Evolutionary conservation across 64 coral and sea anemone genomes (phyloP), one percentile per base, ranked within the genome.

Genomic region (Montipora capricornis): DNA sequence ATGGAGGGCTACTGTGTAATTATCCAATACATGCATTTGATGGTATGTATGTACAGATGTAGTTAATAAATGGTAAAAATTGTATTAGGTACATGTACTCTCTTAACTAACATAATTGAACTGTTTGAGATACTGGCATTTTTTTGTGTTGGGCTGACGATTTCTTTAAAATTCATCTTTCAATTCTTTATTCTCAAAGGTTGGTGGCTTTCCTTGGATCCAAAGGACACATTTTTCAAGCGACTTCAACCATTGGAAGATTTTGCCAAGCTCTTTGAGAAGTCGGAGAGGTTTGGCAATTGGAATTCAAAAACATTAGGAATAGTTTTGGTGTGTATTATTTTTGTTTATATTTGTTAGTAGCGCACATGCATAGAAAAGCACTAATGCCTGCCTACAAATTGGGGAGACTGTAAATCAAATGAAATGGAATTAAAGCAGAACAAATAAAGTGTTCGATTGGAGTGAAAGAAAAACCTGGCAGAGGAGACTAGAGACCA

Each of bases 1-100:
- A 99, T 92, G 98, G 98, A 79, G 98, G 98, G 20, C 91, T 99
- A 6, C 68, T 99, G 74, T 99, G 98, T 73, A 99, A 99, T 64
- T 99, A 99, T 50, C 98, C 98, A 67, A 99, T 99, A 89, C 98
- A 99, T 91, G 98, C 94, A 29, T 99, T 96, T 93, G 98, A 99
- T 92, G 98, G 98, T 99, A 90, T 70, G 95, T 91, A 61, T 69
- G 76, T 60, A 17, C 64, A 37, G 37, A 12, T 68, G 17, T 17
- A 19, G 51, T 52, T 10, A 7, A 7, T 37, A 37, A 37, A 37
- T 37, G 37, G 37, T 37, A 37, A 37, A 37, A 37, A 37, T 2
- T 37, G 37, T 29, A 37, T 37, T 37, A 37, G 37, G 37, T 37
- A 37, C 37, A 37, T 37, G 37, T 37, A 37, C 37, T 37, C 37